Evolutionary conservation across 2,888 invertebrate genomes (phyloP).

Genomic region (Scaptomyza parva): DNA sequence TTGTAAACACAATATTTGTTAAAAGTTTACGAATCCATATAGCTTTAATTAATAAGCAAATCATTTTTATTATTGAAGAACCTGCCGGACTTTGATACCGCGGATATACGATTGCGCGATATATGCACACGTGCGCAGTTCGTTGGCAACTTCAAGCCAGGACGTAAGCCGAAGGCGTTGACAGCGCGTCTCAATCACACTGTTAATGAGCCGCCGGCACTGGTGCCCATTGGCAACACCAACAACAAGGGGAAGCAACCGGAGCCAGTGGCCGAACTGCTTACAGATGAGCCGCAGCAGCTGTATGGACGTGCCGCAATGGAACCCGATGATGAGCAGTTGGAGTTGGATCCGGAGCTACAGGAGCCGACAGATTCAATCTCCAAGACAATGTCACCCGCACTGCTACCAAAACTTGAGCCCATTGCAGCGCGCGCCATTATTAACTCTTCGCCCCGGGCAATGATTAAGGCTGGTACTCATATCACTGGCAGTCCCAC

Average conservation of each 20-base stretch:
- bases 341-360: constrained; percentile 24
- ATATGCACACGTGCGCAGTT: constrained; percentile 84
- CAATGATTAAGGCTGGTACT: constrained; percentile 27
- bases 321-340: constrained; percentile 44
- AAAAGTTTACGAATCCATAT: not conserved
- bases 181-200: constrained; percentile 62
- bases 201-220: constrained; percentile 69
- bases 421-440: constrained; percentile 50
- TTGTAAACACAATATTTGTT: not conserved
- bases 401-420: constrained; percentile 73
- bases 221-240: constrained; percentile 68
- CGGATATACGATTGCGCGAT: constrained; percentile 91
- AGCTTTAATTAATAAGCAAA: not conserved
- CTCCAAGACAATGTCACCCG: constrained; percentile 26
- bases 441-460: constrained; percentile 25
- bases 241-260: constrained; percentile 20
- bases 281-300: constrained; percentile 67
- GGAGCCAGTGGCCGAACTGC: constrained; percentile 33
- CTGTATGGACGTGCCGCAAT: constrained; percentile 59
- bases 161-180: constrained; percentile 79
- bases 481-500: constrained; percentile 71
- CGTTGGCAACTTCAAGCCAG: constrained; percentile 81
- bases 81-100: constrained; percentile 91
- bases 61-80: constrained; percentile 85
- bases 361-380: constrained; percentile 47